Conservation (phyloP, 2,888 invertebrate species). For the Anaspis maculata region DNA sequence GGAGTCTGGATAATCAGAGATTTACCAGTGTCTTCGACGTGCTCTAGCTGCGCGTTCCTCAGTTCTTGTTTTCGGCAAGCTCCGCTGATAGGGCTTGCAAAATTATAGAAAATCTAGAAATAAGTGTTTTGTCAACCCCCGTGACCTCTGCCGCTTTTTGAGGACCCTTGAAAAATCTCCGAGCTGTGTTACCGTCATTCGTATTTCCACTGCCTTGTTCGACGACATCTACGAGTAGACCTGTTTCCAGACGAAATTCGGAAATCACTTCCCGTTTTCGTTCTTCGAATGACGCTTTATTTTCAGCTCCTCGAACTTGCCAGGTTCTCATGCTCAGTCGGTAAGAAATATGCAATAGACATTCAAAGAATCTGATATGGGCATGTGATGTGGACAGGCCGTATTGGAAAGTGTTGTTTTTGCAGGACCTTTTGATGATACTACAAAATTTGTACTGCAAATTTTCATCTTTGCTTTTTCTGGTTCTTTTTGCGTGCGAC, state of each 20-base stretch:
- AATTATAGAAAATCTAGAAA: conserved; percentile 12
- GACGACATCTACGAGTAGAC: conserved; percentile 19
- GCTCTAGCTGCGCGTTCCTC: too few relatives aligned
- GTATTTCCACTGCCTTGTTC: conserved; percentile 21
- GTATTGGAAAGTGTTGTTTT: conserved; percentile 2
- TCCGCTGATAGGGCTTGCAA: conserved; percentile 16
- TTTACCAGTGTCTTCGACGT: too few relatives aligned
- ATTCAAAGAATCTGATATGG: conserved; percentile 14
- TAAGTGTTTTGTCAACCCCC: conserved; percentile 12
- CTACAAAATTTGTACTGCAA: neutral
- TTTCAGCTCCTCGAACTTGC: neutral
- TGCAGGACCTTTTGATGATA: neutral
- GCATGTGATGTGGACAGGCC: conserved; percentile 15
- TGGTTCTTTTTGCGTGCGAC: too few relatives aligned
- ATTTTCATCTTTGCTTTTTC: too few relatives aligned
- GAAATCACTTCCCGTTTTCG: conserved; percentile 6
- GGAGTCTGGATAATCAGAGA: too few relatives aligned
- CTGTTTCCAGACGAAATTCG: conserved; percentile 12
- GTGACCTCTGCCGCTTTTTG: conserved; percentile 15
- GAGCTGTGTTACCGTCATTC: conserved; percentile 24
- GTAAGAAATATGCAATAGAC: conserved; percentile 3
- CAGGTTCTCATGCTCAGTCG: conserved; percentile 1
- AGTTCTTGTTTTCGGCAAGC: too few relatives aligned
- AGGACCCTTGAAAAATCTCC: conserved; percentile 21
- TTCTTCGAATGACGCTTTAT: conserved; percentile 3